A percentile compares a stretch with the other conserved stretches of the same genome.
Evolutionary conservation across 2,888 invertebrate genomes (phyloP).

Genomic region (Neoscelio sp.): DNA sequence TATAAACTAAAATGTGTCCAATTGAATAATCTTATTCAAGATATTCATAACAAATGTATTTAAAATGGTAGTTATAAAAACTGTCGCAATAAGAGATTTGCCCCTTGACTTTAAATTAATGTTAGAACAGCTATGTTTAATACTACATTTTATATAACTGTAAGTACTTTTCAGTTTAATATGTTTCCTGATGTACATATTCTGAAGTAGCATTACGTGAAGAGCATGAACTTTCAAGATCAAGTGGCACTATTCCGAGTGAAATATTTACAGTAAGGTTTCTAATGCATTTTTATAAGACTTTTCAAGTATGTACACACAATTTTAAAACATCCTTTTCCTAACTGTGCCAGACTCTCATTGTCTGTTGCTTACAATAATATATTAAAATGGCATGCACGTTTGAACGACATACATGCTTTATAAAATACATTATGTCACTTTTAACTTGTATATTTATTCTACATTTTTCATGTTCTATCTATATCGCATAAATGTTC

Average conservation of each 20-base stretch:
- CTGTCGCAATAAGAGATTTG: too few relatives aligned
- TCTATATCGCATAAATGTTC: not conserved
- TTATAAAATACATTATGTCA: slow-evolving; percentile 8
- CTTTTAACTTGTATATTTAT: slow-evolving; percentile 5
- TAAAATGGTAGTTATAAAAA: too few relatives aligned
- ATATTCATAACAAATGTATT: too few relatives aligned
- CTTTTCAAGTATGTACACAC: not conserved
- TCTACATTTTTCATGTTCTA: slow-evolving; percentile 12
- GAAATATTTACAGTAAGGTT: slow-evolving; percentile 27
- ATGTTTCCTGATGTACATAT: slow-evolving; percentile 23
- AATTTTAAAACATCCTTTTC: not conserved
- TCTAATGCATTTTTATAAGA: slow-evolving; percentile 32
- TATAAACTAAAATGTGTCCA: too few relatives aligned
- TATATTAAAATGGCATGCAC: slow-evolving; percentile 9
- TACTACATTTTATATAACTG: slow-evolving; percentile 15
- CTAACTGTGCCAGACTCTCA: not conserved
- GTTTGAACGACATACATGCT: not conserved
- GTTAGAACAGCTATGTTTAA: too few relatives aligned
- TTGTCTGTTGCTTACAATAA: not conserved
- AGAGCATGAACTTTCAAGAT: slow-evolving; percentile 33
- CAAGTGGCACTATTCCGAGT: slow-evolving; percentile 19
- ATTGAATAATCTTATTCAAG: too few relatives aligned
- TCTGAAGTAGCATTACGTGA: slow-evolving; percentile 27
- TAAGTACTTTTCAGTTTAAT: slow-evolving; percentile 31
- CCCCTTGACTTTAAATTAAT: too few relatives aligned